Evolutionary conservation across 2,113 vertebrate genomes (phyloP).

Genomic region (Clarias magur): DNA sequence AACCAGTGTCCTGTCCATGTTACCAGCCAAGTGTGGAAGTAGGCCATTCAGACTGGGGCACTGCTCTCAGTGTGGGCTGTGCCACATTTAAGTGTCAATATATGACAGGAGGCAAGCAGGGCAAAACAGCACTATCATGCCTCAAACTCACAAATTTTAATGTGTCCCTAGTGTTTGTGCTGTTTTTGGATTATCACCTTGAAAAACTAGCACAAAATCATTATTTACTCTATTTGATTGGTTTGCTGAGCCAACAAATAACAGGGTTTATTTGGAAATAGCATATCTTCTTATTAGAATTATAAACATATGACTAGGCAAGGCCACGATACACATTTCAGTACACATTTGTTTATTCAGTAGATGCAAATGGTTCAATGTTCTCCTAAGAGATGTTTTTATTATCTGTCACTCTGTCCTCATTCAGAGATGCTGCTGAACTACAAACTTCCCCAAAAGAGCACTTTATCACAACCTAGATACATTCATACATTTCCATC

Average conservation of each 20-base stretch:
- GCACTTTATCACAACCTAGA: not conserved
- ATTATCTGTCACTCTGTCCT: not conserved
- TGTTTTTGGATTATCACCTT: constrained; percentile 16
- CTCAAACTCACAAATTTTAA: constrained; percentile 17
- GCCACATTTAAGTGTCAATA: constrained; percentile 51
- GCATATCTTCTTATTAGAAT: not conserved
- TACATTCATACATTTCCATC: not conserved
- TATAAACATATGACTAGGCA: not conserved
- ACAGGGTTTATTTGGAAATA: not conserved
- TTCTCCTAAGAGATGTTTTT: not conserved
- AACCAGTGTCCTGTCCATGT: constrained; percentile 43
- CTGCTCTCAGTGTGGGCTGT: constrained; percentile 17
- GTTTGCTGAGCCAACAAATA: not conserved
- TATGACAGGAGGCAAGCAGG: constrained; percentile 20
- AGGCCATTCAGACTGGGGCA: constrained; percentile 49
- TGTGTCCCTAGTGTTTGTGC: not conserved
- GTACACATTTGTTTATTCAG: not conserved
- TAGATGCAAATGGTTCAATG: not conserved
- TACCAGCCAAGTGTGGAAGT: constrained; percentile 41
- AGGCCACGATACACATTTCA: not conserved
- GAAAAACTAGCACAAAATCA: constrained; percentile 21
- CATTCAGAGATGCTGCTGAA: constrained; percentile 2
- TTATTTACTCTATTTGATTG: constrained; percentile 6
- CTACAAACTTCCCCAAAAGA: not conserved
- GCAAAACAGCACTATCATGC: constrained; percentile 15